These are phyloP conservation scores for Mesaphorura yosii DNA, from an alignment of 1,140 invertebrate species.

Conservation along the genomic window DNA sequence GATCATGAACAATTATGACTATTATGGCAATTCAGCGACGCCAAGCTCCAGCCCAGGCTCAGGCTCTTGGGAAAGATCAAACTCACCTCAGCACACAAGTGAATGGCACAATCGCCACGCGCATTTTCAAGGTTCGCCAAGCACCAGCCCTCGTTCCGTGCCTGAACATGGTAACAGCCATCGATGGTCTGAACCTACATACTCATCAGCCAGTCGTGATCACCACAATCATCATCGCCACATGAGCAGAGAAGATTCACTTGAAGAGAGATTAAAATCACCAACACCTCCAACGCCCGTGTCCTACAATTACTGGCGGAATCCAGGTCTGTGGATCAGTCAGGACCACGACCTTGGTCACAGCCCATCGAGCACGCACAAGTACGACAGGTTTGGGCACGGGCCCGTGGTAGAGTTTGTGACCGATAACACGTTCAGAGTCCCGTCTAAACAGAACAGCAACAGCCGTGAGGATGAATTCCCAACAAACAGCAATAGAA, in stretches of 20 bases:
- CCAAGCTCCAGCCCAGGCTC: neutral
- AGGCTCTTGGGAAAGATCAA: neutral
- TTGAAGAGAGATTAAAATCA: too few relatives aligned
- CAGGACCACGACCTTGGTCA: neutral
- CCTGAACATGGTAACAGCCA: neutral
- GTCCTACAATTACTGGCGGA: neutral
- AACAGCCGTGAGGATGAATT: too few relatives aligned
- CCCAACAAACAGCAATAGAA: too few relatives aligned
- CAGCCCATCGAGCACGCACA: neutral
- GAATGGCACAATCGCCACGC: too few relatives aligned
- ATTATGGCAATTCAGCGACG: too few relatives aligned
- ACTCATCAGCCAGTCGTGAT: neutral
- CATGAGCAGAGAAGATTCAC: neutral
- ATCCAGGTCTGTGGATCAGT: neutral
- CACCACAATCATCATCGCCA: neutral
- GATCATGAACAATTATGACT: neutral
- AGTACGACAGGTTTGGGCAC: slow-evolving; percentile 16
- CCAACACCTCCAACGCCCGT: too few relatives aligned
- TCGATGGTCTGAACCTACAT: neutral
- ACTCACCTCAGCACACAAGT: neutral
- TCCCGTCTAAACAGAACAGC: neutral
- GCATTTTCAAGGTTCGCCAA: neutral
- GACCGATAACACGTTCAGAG: slow-evolving; percentile 24
- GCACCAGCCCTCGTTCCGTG: neutral
- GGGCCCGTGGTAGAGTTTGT: slow-evolving; percentile 22